Conservation (phyloP, 2,888 invertebrate species). For the Drosophila siamana region DNA sequence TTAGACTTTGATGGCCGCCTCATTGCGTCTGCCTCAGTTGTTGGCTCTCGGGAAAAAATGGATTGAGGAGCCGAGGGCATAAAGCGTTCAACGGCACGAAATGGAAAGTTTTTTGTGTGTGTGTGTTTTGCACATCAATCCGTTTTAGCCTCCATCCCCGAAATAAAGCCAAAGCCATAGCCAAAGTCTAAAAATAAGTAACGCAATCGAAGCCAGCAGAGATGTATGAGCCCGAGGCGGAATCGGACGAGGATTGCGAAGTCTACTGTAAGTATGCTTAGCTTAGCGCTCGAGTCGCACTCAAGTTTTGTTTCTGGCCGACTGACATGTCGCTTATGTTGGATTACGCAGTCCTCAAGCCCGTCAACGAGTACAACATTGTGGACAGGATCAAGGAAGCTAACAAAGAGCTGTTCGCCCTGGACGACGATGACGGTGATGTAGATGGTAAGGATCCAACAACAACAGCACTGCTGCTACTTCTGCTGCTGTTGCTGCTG, state of each 20-base stretch:
- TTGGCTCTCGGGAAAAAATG: conserved; percentile 8
- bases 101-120: conserved; percentile 65
- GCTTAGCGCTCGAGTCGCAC: background rate
- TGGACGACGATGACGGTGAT: conserved; percentile 42
- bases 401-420: conserved; percentile 86
- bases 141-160: conserved; percentile 29
- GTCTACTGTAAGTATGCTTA: conserved; percentile 83
- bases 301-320: background rate
- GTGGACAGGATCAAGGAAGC: conserved; percentile 87
- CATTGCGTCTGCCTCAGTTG: conserved; percentile 14
- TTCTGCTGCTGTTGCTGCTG: no score
- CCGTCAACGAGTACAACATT: conserved; percentile 87
- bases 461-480: no score
- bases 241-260: conserved; percentile 85
- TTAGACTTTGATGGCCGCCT: conserved; percentile 67
- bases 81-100: conserved; percentile 62
- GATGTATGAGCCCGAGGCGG: conserved; percentile 83
- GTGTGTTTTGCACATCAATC: conserved; percentile 53
- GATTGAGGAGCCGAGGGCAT: conserved; percentile 10
- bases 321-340: conserved; percentile 60
- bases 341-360: conserved; percentile 82
- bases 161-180: conserved; percentile 12
- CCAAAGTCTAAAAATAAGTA: conserved; percentile 50
- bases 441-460: conserved; percentile 34
- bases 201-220: conserved; percentile 57